Conservation (phyloP, 2,113 vertebrate species). For the Erythrocebus patas region DNA sequence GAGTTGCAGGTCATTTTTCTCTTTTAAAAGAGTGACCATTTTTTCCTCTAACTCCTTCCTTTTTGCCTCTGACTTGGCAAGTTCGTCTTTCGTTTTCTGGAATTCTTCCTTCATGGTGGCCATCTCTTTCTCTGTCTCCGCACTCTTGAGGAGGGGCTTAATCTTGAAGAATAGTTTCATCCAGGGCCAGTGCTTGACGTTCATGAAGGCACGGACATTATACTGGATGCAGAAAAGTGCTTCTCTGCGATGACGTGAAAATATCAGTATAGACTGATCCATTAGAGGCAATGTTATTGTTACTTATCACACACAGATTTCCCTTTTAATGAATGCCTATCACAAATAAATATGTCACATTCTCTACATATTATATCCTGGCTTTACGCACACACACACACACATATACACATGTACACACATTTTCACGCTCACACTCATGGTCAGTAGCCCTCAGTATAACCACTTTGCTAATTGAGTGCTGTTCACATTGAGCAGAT, state of each 20-base stretch:
- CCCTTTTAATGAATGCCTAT: background rate
- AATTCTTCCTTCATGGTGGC: constrained; percentile 90
- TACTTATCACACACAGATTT: background rate
- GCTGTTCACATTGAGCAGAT: background rate
- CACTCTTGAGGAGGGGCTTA: constrained; percentile 88
- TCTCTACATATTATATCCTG: background rate
- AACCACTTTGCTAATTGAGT: background rate
- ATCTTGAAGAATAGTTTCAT: constrained; percentile 96
- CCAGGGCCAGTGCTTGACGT: constrained; percentile 95
- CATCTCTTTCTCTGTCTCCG: constrained; percentile 90
- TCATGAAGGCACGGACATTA: constrained; percentile 93
- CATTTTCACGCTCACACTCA: background rate
- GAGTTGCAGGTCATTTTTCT: constrained; percentile 88
- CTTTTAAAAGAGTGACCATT: constrained; percentile 88
- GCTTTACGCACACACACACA: background rate
- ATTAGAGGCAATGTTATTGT: background rate
- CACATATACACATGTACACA: background rate
- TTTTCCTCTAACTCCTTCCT: constrained; percentile 90
- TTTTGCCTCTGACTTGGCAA: constrained; percentile 89
- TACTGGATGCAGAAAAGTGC: constrained; percentile 89
- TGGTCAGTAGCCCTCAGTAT: background rate
- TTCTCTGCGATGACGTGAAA: constrained; percentile 80
- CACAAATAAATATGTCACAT: background rate
- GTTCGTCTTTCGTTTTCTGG: constrained; percentile 90
- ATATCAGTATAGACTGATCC: background rate